Evolutionary conservation across 2,888 invertebrate species (phyloP).

Genomic region (Orthosia incerta): DNA sequence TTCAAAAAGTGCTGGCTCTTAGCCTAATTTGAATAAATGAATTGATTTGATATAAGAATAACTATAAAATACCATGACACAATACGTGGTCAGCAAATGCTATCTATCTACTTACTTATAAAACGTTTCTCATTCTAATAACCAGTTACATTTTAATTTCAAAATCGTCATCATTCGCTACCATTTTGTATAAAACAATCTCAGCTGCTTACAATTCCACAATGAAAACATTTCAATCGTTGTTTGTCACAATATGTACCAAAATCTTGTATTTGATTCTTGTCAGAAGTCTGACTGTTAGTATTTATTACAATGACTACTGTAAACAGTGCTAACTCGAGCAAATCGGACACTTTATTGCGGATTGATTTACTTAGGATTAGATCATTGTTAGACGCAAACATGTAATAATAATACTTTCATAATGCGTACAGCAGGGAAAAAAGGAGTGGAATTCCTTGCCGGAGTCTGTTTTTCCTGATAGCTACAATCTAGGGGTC

Average conservation of each 20-base stretch:
- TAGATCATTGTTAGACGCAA: constrained; percentile 14
- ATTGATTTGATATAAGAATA: too few relatives aligned
- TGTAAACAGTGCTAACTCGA: constrained; percentile 31
- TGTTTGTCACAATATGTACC: constrained; percentile 29
- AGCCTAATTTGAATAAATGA: too few relatives aligned
- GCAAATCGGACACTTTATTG: constrained; percentile 35
- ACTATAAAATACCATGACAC: too few relatives aligned
- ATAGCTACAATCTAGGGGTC: too few relatives aligned
- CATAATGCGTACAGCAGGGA: too few relatives aligned
- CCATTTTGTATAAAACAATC: constrained; percentile 5
- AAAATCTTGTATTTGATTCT: constrained; percentile 37
- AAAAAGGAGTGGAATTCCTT: too few relatives aligned
- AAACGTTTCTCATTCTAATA: not conserved
- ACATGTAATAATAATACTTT: not conserved
- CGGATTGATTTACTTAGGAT: constrained; percentile 22
- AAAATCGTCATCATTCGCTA: not conserved
- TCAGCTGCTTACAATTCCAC: not conserved
- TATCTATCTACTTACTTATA: too few relatives aligned
- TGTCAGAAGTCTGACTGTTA: constrained; percentile 35
- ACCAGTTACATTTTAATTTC: not conserved
- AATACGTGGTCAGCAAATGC: too few relatives aligned
- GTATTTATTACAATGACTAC: constrained; percentile 55
- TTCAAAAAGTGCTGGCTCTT: too few relatives aligned
- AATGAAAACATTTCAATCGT: constrained; percentile 10
- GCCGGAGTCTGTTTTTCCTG: too few relatives aligned